Conservation (phyloP, 2,888 invertebrate genomes). For the Pachymerium ferrugineum region DNA sequence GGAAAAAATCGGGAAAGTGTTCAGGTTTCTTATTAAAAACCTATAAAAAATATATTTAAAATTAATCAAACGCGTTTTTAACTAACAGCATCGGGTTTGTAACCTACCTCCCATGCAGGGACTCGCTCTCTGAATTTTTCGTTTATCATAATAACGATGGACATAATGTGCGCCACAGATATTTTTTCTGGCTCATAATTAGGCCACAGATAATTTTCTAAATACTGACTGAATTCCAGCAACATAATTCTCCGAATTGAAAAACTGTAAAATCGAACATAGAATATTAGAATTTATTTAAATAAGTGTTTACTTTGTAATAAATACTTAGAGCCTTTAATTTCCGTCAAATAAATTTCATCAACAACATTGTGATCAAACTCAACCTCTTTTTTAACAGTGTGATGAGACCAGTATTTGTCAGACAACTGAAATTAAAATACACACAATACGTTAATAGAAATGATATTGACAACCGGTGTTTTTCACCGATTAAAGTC, state of each 20-base stretch:
- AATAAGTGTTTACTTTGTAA: slow-evolving; percentile 40
- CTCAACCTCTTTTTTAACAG: slow-evolving; percentile 62
- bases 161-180: slow-evolving; percentile 83
- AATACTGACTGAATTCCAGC: slow-evolving; percentile 89
- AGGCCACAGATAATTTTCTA: slow-evolving; percentile 96
- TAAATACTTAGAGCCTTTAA: slow-evolving; percentile 73
- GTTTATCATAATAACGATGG: slow-evolving; percentile 96
- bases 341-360: slow-evolving; percentile 81
- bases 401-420: slow-evolving; percentile 88
- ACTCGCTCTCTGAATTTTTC: slow-evolving; percentile 97
- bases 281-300: slow-evolving; percentile 35
- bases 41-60: slow-evolving; percentile 48
- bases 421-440: slow-evolving; percentile 66
- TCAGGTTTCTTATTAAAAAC: slow-evolving; percentile 71
- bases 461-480: not conserved
- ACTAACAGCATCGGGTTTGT: slow-evolving; percentile 6
- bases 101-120: slow-evolving; percentile 81
- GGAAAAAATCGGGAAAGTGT: slow-evolving; percentile 74
- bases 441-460: not conserved
- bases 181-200: slow-evolving; percentile 74
- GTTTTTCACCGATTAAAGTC: not conserved
- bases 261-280: slow-evolving; percentile 51
- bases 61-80: slow-evolving; percentile 28
- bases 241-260: slow-evolving; percentile 86
- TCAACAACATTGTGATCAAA: slow-evolving; percentile 72